A percentile compares a stretch with the other conserved stretches of the same genome.
These are phyloP conservation scores for Monopterus albus DNA, from an alignment of 2,113 vertebrate genomes.

Conservation along the genomic window DNA sequence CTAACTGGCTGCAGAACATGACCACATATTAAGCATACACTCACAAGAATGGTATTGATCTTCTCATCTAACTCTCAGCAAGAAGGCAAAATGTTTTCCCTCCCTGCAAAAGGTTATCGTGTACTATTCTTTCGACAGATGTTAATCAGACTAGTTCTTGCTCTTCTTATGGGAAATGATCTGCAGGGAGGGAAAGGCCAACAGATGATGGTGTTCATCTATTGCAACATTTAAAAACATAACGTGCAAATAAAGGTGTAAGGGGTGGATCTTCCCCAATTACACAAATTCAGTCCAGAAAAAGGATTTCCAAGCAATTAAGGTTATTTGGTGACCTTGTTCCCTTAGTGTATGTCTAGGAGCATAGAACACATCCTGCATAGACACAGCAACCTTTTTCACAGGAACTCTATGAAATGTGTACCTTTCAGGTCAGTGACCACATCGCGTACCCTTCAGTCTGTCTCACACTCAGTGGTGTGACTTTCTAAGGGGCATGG, in stretches of 20 bases:
- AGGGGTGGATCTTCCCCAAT: too few species aligned
- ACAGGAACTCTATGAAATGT: constrained; percentile 30
- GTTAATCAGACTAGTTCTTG: too few species aligned
- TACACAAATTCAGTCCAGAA: neutral
- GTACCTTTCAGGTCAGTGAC: constrained; percentile 6
- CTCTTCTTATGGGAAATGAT: too few species aligned
- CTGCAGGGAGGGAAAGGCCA: neutral
- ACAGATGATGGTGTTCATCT: neutral
- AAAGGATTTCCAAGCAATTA: neutral
- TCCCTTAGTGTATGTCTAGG: constrained; percentile 49
- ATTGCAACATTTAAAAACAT: neutral
- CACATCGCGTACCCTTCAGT: neutral
- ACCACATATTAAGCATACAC: too few species aligned
- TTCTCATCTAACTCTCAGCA: too few species aligned
- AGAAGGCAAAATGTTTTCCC: too few species aligned
- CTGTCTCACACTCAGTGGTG: neutral
- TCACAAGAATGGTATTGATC: too few species aligned
- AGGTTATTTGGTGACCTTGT: constrained; percentile 55
- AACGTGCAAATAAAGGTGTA: neutral
- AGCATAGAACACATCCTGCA: constrained; percentile 31
- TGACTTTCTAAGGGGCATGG: neutral
- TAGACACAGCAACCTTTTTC: constrained; percentile 66
- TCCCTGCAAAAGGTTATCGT: too few species aligned
- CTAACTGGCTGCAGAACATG: too few species aligned
- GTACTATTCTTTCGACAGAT: too few species aligned